A percentile compares a stretch with the other conserved stretches of the same genome.
phyloP scores from a whole-genome alignment of 2,888 invertebrate genomes.

The Vesta saturnalis region DNA sequence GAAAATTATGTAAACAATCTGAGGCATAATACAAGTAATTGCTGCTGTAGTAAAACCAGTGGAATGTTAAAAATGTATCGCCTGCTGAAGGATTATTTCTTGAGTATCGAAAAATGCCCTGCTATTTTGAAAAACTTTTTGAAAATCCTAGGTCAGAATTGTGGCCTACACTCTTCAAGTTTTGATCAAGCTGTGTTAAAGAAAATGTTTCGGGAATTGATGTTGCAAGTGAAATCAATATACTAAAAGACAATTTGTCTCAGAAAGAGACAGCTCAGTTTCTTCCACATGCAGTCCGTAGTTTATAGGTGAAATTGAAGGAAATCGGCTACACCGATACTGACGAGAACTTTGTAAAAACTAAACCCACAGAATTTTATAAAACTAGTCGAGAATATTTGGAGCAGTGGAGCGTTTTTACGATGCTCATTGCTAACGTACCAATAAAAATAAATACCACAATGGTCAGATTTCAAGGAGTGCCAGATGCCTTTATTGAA shows the following conservation, averaged over 20 bases:
- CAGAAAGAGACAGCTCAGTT: conserved; percentile 40
- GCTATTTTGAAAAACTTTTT: conserved; percentile 47
- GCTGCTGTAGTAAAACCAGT: conserved; percentile 44
- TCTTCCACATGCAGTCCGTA: conserved; percentile 41
- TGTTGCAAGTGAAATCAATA: conserved; percentile 47
- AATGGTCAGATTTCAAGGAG: conserved; percentile 45
- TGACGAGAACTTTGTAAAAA: conserved; percentile 45
- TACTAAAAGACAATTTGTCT: conserved; percentile 43
- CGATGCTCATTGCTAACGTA: too few relatives aligned
- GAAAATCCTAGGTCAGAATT: conserved; percentile 49
- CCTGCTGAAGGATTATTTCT: conserved; percentile 48
- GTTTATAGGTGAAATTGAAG: conserved; percentile 45
- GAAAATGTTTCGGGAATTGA: conserved; percentile 46
- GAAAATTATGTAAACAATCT: too few relatives aligned
- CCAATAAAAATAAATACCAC: conserved; percentile 40
- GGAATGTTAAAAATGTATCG: conserved; percentile 51
- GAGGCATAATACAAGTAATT: conserved; percentile 44
- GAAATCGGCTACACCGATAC: conserved; percentile 45
- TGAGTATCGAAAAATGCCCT: conserved; percentile 50
- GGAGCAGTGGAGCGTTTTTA: too few relatives aligned
- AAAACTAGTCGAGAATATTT: too few relatives aligned
- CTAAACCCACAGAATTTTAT: conserved; percentile 37
- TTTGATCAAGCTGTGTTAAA: conserved; percentile 45
- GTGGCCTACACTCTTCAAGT: conserved; percentile 47
- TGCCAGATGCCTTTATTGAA: conserved; percentile 44